A percentile compares a stretch with the other conserved stretches of the same genome.
These are phyloP conservation scores for Catocala nupta DNA, from an alignment of 2,888 invertebrate species.

Conservation along the genomic window DNA sequence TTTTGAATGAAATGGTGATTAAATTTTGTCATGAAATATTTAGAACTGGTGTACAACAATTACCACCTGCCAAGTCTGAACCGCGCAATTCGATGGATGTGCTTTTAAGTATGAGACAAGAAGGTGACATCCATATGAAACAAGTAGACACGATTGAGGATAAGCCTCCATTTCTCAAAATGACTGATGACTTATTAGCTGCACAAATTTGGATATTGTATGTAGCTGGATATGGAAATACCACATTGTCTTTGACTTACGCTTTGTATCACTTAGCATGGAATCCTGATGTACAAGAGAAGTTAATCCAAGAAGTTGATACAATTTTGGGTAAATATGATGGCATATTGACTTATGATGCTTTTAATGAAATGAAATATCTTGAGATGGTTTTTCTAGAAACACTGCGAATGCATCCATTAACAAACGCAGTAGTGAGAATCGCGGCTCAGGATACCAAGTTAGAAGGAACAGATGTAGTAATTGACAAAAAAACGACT, in stretches of 20 bases:
- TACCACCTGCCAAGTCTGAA: conserved; percentile 21
- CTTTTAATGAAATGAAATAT: conserved; percentile 72
- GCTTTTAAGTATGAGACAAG: conserved; percentile 42
- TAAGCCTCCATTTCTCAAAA: conserved; percentile 26
- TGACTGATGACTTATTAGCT: conserved; percentile 64
- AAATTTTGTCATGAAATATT: conserved; percentile 52
- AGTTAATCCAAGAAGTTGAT: conserved; percentile 63
- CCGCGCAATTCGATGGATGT: conserved; percentile 51
- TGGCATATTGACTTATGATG: conserved; percentile 70
- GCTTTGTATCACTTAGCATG: conserved; percentile 70
- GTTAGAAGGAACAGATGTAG: conserved; percentile 67
- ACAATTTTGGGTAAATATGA: conserved; percentile 58
- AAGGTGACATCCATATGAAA: conserved; percentile 22
- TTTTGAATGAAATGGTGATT: conserved; percentile 41
- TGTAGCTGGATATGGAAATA: conserved; percentile 78
- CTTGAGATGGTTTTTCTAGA: conserved; percentile 70
- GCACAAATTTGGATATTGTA: conserved; percentile 77
- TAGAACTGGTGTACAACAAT: conserved; percentile 34
- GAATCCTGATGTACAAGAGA: conserved; percentile 69
- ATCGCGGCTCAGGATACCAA: conserved; percentile 61
- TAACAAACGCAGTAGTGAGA: conserved; percentile 70
- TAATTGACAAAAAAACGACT: conserved; percentile 64
- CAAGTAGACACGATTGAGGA: conserved; percentile 11
- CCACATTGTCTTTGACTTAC: conserved; percentile 68
- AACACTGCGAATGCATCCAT: conserved; percentile 70